Evolutionary conservation across 1,140 invertebrate species (phyloP).

Genomic region (Thaumetopoea pityocampa): DNA sequence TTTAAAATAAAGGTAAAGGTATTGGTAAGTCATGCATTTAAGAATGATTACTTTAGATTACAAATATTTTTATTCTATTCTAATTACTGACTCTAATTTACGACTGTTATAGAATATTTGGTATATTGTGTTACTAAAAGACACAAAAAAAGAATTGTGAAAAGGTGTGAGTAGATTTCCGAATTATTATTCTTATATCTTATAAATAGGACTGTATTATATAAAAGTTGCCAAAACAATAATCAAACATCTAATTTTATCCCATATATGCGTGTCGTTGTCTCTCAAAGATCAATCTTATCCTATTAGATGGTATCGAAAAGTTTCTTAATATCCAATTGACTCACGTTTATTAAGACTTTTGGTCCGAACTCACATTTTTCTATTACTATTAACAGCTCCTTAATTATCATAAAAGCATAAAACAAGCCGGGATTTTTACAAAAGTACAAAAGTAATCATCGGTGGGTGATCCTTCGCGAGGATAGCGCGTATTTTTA

Average conservation of each 20-base stretch:
- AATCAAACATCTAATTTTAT: conserved; percentile 60
- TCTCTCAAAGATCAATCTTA: conserved; percentile 59
- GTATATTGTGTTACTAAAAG: too few species aligned
- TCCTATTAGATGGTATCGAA: conserved; percentile 50
- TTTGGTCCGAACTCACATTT: conserved; percentile 60
- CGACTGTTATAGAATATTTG: too few species aligned
- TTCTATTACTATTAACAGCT: conserved; percentile 38
- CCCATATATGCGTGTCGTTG: conserved; percentile 56
- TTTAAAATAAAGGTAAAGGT: too few species aligned
- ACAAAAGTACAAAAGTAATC: conserved; percentile 54
- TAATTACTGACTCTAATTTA: too few species aligned
- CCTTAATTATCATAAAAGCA: conserved; percentile 38
- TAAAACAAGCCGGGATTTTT: conserved; percentile 41
- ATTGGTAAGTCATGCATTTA: too few species aligned
- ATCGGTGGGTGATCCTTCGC: conserved; percentile 38
- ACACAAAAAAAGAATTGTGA: too few species aligned
- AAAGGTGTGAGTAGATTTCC: too few species aligned
- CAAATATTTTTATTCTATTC: too few species aligned
- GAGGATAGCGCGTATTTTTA: conserved; percentile 54
- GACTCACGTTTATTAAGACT: conserved; percentile 51
- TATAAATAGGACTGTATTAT: too few species aligned
- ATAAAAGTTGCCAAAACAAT: conserved; percentile 50
- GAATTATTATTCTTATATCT: too few species aligned
- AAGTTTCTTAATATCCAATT: conserved; percentile 49
- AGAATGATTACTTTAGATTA: too few species aligned